Percentiles rank a stretch among this genome's conserved stretches.
phyloP scores from a whole-genome alignment of 2,888 invertebrate species.

The Formica aserva region DNA sequence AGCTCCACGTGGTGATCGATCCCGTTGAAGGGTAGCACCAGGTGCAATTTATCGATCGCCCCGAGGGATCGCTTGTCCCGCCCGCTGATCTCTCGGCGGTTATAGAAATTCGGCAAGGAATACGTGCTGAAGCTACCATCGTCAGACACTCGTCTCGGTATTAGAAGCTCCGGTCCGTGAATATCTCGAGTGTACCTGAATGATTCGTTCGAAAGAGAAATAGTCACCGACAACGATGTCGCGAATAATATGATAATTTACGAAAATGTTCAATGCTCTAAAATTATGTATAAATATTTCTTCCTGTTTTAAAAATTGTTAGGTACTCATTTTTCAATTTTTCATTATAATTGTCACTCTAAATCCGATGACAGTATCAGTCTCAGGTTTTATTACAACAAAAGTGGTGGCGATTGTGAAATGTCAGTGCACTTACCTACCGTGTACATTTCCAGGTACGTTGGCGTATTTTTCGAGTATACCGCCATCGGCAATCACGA shows the following conservation, averaged over 20 bases:
- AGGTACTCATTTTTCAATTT: background rate
- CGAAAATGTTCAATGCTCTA: background rate
- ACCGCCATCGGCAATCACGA: conserved; percentile 47
- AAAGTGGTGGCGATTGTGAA: conserved; percentile 25
- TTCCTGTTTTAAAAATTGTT: background rate
- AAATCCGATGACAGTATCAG: background rate
- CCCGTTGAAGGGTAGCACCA: conserved; percentile 80
- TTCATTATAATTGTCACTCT: conserved; percentile 8
- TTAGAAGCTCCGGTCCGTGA: conserved; percentile 85
- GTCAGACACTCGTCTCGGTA: conserved; percentile 85
- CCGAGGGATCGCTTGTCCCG: conserved; percentile 74
- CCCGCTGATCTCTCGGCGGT: conserved; percentile 73
- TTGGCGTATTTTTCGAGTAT: conserved; percentile 69
- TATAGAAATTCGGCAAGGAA: conserved; percentile 86
- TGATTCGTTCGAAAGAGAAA: background rate
- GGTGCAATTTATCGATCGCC: conserved; percentile 76
- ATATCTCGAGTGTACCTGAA: conserved; percentile 86
- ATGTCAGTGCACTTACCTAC: conserved; percentile 77
- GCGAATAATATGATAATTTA: background rate
- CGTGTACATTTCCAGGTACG: conserved; percentile 72
- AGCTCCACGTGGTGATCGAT: conserved; percentile 86
- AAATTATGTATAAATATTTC: background rate
- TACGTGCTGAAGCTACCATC: conserved; percentile 86
- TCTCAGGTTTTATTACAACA: background rate
- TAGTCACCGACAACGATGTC: background rate